A percentile compares a stretch with the other conserved stretches of the same genome.
These are phyloP conservation scores for Petrocephalus sullivani DNA, from an alignment of 2,797 vertebrate species.

Conservation along the genomic window DNA sequence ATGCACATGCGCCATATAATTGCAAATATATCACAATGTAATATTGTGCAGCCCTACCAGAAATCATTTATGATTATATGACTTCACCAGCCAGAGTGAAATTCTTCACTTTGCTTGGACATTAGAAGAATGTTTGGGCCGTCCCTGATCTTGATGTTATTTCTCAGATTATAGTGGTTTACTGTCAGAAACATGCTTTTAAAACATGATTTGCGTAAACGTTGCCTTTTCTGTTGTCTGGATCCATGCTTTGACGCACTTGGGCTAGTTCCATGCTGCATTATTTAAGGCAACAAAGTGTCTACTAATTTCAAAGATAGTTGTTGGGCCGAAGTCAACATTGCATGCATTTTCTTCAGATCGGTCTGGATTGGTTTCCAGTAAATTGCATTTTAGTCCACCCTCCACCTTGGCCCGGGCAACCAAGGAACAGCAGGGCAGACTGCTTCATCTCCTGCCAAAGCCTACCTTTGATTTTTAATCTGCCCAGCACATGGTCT, in stretches of 20 bases:
- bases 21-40: not conserved
- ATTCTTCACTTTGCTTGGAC: not conserved
- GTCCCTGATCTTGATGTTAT: not conserved
- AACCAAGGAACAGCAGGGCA: constrained; percentile 38
- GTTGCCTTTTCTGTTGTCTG: not conserved
- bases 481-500: constrained; percentile 51
- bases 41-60: not conserved
- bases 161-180: not conserved
- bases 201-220: not conserved
- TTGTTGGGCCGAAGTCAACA: constrained; percentile 29
- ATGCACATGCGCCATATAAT: not conserved
- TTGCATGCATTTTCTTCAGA: constrained; percentile 31
- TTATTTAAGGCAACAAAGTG: not conserved
- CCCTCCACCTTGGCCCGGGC: not conserved
- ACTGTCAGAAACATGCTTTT: not conserved
- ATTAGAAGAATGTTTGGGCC: not conserved
- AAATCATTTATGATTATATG: not conserved
- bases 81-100: not conserved
- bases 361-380: constrained; percentile 45
- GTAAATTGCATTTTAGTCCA: constrained; percentile 7
- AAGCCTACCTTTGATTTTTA: constrained; percentile 48
- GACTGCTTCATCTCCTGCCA: constrained; percentile 60
- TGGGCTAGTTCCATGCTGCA: not conserved
- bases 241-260: not conserved
- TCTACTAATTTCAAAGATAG: not conserved